Conservation (phyloP, 2,888 invertebrate species). For the Eilema depressum region DNA sequence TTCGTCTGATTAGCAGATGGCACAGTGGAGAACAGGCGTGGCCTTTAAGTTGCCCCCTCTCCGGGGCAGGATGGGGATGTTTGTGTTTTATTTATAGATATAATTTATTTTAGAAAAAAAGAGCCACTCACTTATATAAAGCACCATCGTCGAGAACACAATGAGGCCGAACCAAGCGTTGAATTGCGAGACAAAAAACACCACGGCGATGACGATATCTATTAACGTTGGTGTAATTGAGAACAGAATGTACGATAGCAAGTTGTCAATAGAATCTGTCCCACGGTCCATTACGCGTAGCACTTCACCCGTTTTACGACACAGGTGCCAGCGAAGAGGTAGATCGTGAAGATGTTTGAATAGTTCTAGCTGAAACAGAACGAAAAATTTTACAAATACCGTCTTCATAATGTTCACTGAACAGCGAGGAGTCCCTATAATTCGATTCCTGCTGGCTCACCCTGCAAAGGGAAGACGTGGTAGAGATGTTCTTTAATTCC, state of each 20-base stretch:
- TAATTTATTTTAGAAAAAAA: neutral
- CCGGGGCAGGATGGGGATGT: no score
- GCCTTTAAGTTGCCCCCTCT: no score
- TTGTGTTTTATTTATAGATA: no score
- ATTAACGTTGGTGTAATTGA: slow-evolving; percentile 97
- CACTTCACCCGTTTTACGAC: slow-evolving; percentile 98
- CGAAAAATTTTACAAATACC: slow-evolving; percentile 13
- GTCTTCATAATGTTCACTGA: no score
- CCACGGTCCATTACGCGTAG: slow-evolving; percentile 98
- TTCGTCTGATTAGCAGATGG: no score
- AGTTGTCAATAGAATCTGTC: slow-evolving; percentile 97
- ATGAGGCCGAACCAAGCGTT: slow-evolving; percentile 98
- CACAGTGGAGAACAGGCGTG: no score
- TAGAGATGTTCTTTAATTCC: no score
- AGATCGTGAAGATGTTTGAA: slow-evolving; percentile 96
- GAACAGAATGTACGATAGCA: slow-evolving; percentile 96
- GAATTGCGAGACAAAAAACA: slow-evolving; percentile 95
- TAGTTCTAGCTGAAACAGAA: slow-evolving; percentile 89
- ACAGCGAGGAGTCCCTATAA: no score
- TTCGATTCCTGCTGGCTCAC: no score
- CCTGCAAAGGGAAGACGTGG: no score
- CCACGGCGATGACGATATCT: slow-evolving; percentile 96
- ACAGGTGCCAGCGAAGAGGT: slow-evolving; percentile 97
- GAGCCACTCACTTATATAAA: slow-evolving; percentile 93
- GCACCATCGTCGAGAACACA: slow-evolving; percentile 96